A percentile compares a stretch with the other conserved stretches of the same genome.
These are phyloP conservation scores for Leptinotarsa undecemlineata DNA, from an alignment of 1,140 invertebrate species.

Conservation along the genomic window DNA sequence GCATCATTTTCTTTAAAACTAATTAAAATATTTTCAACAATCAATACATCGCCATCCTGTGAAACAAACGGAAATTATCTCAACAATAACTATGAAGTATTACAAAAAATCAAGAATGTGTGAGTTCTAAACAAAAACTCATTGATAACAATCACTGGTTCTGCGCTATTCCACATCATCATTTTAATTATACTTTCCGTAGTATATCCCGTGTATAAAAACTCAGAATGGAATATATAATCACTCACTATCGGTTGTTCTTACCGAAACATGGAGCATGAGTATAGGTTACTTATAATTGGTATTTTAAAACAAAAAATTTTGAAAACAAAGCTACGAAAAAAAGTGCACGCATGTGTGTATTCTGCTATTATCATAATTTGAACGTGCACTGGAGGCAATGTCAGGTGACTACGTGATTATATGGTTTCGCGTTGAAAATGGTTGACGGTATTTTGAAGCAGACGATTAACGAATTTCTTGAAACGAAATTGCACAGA, in stretches of 20 bases:
- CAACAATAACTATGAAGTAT: too few species aligned
- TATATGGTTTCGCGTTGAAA: background rate
- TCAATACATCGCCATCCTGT: too few species aligned
- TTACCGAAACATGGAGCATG: background rate
- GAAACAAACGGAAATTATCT: too few species aligned
- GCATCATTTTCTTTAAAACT: too few species aligned
- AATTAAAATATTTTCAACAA: too few species aligned
- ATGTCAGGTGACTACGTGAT: slow-evolving; percentile 8
- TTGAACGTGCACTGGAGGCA: background rate
- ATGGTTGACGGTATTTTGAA: slow-evolving; percentile 2
- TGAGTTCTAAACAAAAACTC: too few species aligned
- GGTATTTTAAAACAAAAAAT: slow-evolving; percentile 7
- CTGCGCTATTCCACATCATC: background rate
- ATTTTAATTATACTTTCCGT: slow-evolving; percentile 3
- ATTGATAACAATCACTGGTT: background rate
- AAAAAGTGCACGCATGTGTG: slow-evolving; percentile 2
- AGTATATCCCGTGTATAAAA: slow-evolving; percentile 3
- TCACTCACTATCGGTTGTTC: background rate
- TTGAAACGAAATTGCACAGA: too few species aligned
- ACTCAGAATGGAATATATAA: background rate
- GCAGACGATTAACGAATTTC: background rate
- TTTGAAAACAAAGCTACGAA: background rate
- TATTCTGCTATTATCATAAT: background rate
- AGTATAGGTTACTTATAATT: background rate
- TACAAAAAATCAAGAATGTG: too few species aligned